Base-by-base conservation (phyloP, 1,140 invertebrate species). In the Lucilia cuprina region DNA sequence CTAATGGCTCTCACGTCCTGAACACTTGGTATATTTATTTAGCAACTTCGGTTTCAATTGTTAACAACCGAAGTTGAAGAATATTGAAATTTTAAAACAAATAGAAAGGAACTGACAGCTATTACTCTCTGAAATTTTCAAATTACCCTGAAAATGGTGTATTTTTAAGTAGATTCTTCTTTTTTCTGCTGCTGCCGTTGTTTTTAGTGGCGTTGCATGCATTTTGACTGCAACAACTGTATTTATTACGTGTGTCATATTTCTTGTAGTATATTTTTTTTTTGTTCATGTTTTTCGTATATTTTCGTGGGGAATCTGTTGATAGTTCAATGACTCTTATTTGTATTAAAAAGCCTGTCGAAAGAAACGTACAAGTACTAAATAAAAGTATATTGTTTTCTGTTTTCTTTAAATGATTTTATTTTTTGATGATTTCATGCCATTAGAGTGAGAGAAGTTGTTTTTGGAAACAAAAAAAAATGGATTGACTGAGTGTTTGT, bases 231-330 rank as follows among this genome's bases (percentile, higher is more conserved):
- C n/a, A n/a, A n/a, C 55, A 60, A 60, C 55, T 60, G 55, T 60
- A 60, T 60, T 60, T 60, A 60, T 60, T 60, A 60, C 55, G 55
- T 60, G 55, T 60, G 55, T 60, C 55, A 60, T 60, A 60, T 60
- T 60, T 60, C 55, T 60, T 41, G 41, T 41, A 41, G 55, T 60
- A 60, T 60, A n/a, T 60, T 17, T 17, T 14, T 60, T 60, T 60
- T 60, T 17, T 60, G n/a, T 60, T 17, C 55, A 7, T n/a, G 55
- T 60, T n/a, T 55, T 14, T 60, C 13, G 50, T 60, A 60, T 60
- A 60, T 60, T 60, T 60, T 60, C 14, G 55, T 60, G 55, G 55
- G 55, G 55, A 60, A 60, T 60, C 55, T 60, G 55, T 60, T 60
- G 55, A 60, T 60, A 60, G 55, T 60, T 60, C 55, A 60, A n/a